A percentile compares a stretch with the other conserved stretches of the same genome.
phyloP scores from a whole-genome alignment of 2,797 vertebrate species.

The Amblyopsis hoosieri region DNA sequence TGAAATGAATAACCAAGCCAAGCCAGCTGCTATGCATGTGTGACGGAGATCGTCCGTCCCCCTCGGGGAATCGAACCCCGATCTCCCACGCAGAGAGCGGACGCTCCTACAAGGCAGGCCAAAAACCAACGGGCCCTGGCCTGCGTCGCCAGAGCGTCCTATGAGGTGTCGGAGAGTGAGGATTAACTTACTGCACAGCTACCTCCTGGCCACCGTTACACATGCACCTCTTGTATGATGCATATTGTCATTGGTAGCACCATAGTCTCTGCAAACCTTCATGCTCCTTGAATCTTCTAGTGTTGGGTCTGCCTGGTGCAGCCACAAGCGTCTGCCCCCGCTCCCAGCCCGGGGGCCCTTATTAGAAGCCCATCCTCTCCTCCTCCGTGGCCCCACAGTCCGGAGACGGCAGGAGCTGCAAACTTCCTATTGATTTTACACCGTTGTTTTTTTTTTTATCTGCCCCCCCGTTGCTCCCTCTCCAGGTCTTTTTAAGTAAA shows the following conservation, averaged over 20 bases:
- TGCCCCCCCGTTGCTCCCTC: constrained; percentile 58
- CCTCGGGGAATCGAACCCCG: no score
- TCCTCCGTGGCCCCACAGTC: constrained; percentile 38
- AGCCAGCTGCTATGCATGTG: no score
- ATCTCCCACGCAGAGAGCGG: no score
- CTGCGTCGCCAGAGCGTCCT: no score
- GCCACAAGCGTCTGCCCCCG: constrained; percentile 48
- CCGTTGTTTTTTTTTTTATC: constrained; percentile 68
- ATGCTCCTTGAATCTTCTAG: constrained; percentile 19
- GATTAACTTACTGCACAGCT: no score
- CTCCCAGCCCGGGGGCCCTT: constrained; percentile 47
- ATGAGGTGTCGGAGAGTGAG: no score
- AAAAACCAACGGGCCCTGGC: no score
- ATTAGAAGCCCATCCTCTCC: constrained; percentile 35
- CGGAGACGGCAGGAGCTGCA: constrained; percentile 64
- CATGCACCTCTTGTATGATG: neutral
- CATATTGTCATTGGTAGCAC: constrained; percentile 10
- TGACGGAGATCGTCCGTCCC: no score
- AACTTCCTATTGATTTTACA: constrained; percentile 81
- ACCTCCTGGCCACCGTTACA: no score
- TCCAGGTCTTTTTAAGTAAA: constrained; percentile 79
- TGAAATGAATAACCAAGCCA: constrained; percentile 16
- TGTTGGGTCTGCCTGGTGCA: constrained; percentile 33
- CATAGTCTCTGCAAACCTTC: constrained; percentile 11
- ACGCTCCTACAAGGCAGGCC: no score